Conservation (phyloP, 1,140 invertebrate genomes). For the Tetramorium alpestre region DNA sequence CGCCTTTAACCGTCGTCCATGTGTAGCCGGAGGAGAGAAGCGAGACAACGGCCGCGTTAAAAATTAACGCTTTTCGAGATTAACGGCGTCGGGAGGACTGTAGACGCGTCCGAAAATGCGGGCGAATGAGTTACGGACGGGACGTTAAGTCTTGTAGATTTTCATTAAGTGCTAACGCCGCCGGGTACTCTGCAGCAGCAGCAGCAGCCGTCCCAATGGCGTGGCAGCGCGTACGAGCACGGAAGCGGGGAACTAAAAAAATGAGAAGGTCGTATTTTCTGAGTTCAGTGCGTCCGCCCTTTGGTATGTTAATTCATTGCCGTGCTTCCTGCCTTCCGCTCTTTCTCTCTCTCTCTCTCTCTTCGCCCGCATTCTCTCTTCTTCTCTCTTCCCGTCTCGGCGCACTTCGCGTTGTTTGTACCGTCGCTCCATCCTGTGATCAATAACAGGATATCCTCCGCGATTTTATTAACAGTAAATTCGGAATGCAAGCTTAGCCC, state of each 20-base stretch:
- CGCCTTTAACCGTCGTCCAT: not conserved
- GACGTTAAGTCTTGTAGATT: slow-evolving; percentile 69
- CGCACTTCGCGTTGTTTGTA: not conserved
- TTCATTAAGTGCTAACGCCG: slow-evolving; percentile 70
- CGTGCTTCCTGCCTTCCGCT: slow-evolving; percentile 32
- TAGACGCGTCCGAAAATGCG: slow-evolving; percentile 43
- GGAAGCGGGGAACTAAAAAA: slow-evolving; percentile 26
- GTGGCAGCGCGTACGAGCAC: not conserved
- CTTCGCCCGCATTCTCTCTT: slow-evolving; percentile 17
- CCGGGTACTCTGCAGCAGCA: slow-evolving; percentile 26
- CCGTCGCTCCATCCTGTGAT: slow-evolving; percentile 33
- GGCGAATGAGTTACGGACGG: slow-evolving; percentile 54
- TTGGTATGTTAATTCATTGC: slow-evolving; percentile 77
- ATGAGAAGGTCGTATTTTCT: slow-evolving; percentile 62
- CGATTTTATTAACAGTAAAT: slow-evolving; percentile 67
- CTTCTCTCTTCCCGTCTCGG: not conserved
- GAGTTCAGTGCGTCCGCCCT: slow-evolving; percentile 59
- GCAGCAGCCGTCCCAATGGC: not conserved
- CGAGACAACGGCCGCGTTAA: slow-evolving; percentile 37
- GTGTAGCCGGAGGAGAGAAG: not conserved
- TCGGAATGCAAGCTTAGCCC: slow-evolving; percentile 52
- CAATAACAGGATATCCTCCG: slow-evolving; percentile 56
- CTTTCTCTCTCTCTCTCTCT: slow-evolving; percentile 59
- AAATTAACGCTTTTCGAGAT: slow-evolving; percentile 56
- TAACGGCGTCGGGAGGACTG: slow-evolving; percentile 18